Evolutionary conservation across 2,113 vertebrate species (phyloP).

Genomic region (Limnothrissa miodon): DNA sequence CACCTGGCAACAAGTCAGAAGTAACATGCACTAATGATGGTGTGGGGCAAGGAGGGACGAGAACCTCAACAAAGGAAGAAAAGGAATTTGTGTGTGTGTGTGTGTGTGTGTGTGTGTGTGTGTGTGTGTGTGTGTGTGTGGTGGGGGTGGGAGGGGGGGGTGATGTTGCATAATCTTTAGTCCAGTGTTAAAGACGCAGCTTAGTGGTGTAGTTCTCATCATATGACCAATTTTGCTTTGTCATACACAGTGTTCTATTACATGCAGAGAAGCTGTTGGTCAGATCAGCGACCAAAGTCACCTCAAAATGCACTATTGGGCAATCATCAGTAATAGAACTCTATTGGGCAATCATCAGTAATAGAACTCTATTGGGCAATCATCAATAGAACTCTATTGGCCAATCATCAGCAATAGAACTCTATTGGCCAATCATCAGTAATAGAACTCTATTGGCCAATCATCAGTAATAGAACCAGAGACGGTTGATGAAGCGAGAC

Average conservation of each 20-base stretch:
- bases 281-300: neutral
- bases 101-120: too few relatives aligned
- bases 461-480: too few relatives aligned
- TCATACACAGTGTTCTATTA: neutral
- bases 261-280: neutral
- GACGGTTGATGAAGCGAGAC: too few relatives aligned
- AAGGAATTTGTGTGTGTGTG: too few relatives aligned
- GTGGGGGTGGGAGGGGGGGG: neutral
- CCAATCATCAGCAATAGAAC: too few relatives aligned
- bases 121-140: too few relatives aligned
- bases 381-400: too few relatives aligned
- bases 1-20: constrained; percentile 22
- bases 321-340: neutral
- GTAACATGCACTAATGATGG: constrained; percentile 22
- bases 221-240: constrained; percentile 7
- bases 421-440: too few relatives aligned
- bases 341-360: too few relatives aligned
- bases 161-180: neutral
- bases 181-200: neutral
- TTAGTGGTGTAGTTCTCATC: neutral
- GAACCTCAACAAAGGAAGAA: neutral
- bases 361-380: too few relatives aligned
- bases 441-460: too few relatives aligned
- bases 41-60: neutral
- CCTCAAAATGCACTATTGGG: neutral